Evolutionary conservation across 2,888 invertebrate species (phyloP), one percentile per base, ranked within the genome.

Genomic region (Clivina fossor): DNA sequence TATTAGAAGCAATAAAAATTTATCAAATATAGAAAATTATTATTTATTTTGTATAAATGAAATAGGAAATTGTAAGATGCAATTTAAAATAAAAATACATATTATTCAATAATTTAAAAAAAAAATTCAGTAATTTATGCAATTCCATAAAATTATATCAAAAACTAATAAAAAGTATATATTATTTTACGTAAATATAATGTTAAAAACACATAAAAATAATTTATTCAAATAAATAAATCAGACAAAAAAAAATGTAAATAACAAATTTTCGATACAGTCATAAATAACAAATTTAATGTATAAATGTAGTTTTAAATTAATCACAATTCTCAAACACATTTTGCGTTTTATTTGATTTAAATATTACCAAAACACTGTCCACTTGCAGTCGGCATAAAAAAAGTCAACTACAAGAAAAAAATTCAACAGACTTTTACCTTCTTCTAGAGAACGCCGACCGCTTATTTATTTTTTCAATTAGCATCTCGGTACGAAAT

Each of bases 341-440:
- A 20, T 47, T 33, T 47, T 47, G 22, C n/a, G 15, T 47, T 47
- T 47, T 47, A 33, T 47, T 47, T 47, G 33, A 32, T 8, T 24
- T 28, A 47, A 32, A 18, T 11, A 47, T 47, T 47, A 47, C 33
- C 33, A 22, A n/a, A 24, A 24, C 19, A 40, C 9, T 22, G n/a
- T 8, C 26, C 41, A 41, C 26, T 60, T 57, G 60, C 58, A 53
- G 28, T 44, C 8, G 11, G 43, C 28, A n/a, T 47, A 54, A 58
- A 59, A 58, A 59, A 56, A 44, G 56, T 53, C 59, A 61, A 61
- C 61, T 28, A 3, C 15, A 46, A 18, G 16, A 47, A 61, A 62
- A 61, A 57, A 60, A 60, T 24, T 11, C 15, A 44, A 44, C 44
- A 44, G 37, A 54, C 54, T 54, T 37, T 54, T 46, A 46, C 47